A percentile compares a stretch with the other conserved stretches of the same genome.
Evolutionary conservation across 1,140 invertebrate genomes (phyloP).

Genomic region (Cherax destructor): DNA sequence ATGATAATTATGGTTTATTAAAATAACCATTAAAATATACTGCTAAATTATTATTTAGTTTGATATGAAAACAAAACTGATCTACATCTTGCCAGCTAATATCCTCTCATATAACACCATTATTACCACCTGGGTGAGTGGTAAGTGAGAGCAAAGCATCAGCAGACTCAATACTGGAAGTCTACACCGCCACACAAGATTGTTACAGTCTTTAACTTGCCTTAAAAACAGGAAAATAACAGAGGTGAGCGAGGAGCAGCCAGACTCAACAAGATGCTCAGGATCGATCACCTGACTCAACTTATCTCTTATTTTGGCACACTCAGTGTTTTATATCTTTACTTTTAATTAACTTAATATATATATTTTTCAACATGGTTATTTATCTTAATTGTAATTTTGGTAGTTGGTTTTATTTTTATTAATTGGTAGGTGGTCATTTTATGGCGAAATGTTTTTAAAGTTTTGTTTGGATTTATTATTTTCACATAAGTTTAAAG

Average conservation of each 20-base stretch:
- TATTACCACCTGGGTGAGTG: too few relatives aligned
- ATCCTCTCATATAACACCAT: too few relatives aligned
- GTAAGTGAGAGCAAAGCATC: too few relatives aligned
- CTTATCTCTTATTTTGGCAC: slow-evolving; percentile 5
- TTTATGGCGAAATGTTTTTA: not conserved
- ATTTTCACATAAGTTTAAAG: not conserved
- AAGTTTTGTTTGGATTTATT: not conserved
- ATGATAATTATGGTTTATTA: too few relatives aligned
- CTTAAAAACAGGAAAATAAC: not conserved
- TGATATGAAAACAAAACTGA: too few relatives aligned
- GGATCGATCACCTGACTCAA: slow-evolving; percentile 55
- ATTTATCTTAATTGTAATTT: not conserved
- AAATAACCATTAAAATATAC: too few relatives aligned
- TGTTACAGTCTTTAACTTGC: not conserved
- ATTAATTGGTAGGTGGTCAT: not conserved
- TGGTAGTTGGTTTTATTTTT: not conserved
- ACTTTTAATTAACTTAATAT: not conserved
- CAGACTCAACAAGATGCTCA: not conserved
- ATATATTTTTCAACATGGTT: not conserved
- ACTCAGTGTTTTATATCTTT: not conserved
- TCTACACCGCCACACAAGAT: not conserved
- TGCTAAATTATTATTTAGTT: too few relatives aligned
- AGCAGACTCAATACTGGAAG: too few relatives aligned
- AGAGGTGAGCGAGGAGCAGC: not conserved
- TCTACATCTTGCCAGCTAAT: too few relatives aligned